These are phyloP conservation scores for Drosophila guanche DNA, from an alignment of 1,140 invertebrate species.

Conservation along the genomic window DNA sequence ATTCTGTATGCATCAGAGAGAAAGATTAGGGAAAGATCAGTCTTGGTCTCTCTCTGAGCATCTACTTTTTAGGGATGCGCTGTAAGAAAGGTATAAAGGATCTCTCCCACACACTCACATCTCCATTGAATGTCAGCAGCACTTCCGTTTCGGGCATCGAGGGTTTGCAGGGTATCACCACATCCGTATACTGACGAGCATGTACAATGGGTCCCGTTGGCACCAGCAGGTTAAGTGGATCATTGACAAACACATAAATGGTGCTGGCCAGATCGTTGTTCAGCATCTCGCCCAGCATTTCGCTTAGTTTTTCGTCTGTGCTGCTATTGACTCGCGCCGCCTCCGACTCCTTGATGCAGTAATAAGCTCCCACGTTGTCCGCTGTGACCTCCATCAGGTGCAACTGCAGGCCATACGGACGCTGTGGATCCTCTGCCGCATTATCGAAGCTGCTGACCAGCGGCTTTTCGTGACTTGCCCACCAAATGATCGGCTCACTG, in stretches of 20 bases:
- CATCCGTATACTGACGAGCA: conserved; percentile 82
- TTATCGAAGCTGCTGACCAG: conserved; percentile 19
- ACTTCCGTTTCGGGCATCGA: conserved; percentile 87
- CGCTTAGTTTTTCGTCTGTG: conserved; percentile 26
- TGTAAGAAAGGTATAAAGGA: background rate
- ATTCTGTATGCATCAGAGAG: conserved; percentile 7
- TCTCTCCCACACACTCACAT: conserved; percentile 46
- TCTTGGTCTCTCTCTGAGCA: background rate
- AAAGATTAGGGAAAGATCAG: conserved; percentile 15
- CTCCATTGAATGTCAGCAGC: conserved; percentile 83
- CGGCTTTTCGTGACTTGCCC: conserved; percentile 58
- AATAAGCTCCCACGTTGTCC: conserved; percentile 86
- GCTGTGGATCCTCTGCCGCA: conserved; percentile 66
- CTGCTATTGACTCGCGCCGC: background rate
- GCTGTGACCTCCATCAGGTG: conserved; percentile 83
- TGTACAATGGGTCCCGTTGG: conserved; percentile 78
- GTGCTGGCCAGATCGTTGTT: conserved; percentile 84
- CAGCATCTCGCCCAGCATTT: conserved; percentile 74
- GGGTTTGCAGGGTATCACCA: conserved; percentile 88
- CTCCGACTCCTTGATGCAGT: conserved; percentile 84
- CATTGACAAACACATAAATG: conserved; percentile 88
- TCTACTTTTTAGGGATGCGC: conserved; percentile 12
- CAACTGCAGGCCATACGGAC: conserved; percentile 82
- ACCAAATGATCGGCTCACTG: conserved; percentile 84
- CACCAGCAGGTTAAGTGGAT: conserved; percentile 86